These are phyloP conservation scores for Torymus texanus DNA, from an alignment of 2,888 invertebrate species.

Conservation along the genomic window DNA sequence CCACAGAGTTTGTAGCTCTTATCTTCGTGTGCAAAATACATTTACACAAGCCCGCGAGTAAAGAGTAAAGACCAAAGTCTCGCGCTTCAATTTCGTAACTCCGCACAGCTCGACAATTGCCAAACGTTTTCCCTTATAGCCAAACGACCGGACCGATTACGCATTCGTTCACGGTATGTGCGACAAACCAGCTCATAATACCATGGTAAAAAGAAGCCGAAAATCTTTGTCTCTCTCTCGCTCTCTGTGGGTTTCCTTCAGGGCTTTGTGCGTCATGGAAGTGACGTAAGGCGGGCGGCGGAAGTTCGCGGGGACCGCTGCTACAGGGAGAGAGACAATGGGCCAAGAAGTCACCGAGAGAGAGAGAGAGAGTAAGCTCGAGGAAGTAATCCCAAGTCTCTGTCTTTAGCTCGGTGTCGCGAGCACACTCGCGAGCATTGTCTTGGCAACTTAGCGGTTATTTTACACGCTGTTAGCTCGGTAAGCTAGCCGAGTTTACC, in stretches of 20 bases:
- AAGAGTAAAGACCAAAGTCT: slow-evolving; percentile 1
- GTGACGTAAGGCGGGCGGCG: slow-evolving; percentile 45
- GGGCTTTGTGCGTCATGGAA: slow-evolving; percentile 17
- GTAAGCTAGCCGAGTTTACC: slow-evolving; percentile 74
- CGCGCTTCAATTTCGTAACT: slow-evolving; percentile 8
- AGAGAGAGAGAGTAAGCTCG: not conserved
- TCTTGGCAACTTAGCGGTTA: slow-evolving; percentile 75
- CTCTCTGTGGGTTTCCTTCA: slow-evolving; percentile 1
- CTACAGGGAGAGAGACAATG: slow-evolving; percentile 10
- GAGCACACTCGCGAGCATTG: slow-evolving; percentile 64
- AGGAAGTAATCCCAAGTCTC: slow-evolving; percentile 39
- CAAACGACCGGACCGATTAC: slow-evolving; percentile 4
- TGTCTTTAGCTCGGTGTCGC: slow-evolving; percentile 2
- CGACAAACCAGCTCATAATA: not conserved
- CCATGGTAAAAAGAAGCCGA: no score
- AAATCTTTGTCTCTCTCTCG: not conserved
- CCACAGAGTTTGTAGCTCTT: no score
- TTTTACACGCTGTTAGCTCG: slow-evolving; percentile 75
- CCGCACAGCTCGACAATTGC: slow-evolving; percentile 14
- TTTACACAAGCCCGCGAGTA: slow-evolving; percentile 14
- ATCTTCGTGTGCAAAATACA: no score
- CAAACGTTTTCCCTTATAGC: slow-evolving; percentile 12
- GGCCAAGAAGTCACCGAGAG: not conserved
- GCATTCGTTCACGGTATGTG: slow-evolving; percentile 2
- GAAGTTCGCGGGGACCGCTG: slow-evolving; percentile 40